A percentile compares a stretch with the other conserved stretches of the same genome.
phyloP scores from a whole-genome alignment of 23 tunicate species.

The Clavelina lepadiformis region DNA sequence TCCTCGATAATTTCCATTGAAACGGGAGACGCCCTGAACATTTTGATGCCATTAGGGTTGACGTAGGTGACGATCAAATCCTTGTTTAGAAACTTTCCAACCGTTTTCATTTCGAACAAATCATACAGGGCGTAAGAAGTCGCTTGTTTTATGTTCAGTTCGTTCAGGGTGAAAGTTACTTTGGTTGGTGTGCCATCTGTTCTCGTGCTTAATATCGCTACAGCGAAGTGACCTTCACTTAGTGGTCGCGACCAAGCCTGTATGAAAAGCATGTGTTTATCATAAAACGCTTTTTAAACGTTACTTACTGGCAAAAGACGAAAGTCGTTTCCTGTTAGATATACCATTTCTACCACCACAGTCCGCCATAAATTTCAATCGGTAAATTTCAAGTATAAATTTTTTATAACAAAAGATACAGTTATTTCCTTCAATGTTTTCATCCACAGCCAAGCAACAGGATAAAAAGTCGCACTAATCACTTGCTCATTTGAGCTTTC shows the following conservation, averaged over 20 bases:
- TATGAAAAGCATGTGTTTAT: slow-evolving; percentile 3
- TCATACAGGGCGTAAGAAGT: slow-evolving; percentile 34
- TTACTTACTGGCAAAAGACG: too few relatives aligned
- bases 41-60: slow-evolving; percentile 63
- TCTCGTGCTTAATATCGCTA: slow-evolving; percentile 76
- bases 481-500: too few relatives aligned
- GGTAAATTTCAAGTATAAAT: too few relatives aligned
- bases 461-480: too few relatives aligned
- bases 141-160: slow-evolving; percentile 31
- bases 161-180: slow-evolving; percentile 25
- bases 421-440: too few relatives aligned
- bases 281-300: too few relatives aligned
- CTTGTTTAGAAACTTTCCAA: slow-evolving; percentile 14
- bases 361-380: too few relatives aligned
- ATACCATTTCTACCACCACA: too few relatives aligned
- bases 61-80: slow-evolving; percentile 30
- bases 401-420: too few relatives aligned
- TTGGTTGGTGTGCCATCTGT: slow-evolving; percentile 68
- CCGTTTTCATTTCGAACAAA: slow-evolving; percentile 14
- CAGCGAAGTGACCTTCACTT: slow-evolving; percentile 41
- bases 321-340: too few relatives aligned
- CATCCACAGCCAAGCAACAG: too few relatives aligned
- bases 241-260: slow-evolving; percentile 68
- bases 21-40: slow-evolving; percentile 55
- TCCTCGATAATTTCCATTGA: neutral